Evolutionary conservation across 2,797 vertebrate genomes (phyloP).

Genomic region (Buceros bicornis): DNA sequence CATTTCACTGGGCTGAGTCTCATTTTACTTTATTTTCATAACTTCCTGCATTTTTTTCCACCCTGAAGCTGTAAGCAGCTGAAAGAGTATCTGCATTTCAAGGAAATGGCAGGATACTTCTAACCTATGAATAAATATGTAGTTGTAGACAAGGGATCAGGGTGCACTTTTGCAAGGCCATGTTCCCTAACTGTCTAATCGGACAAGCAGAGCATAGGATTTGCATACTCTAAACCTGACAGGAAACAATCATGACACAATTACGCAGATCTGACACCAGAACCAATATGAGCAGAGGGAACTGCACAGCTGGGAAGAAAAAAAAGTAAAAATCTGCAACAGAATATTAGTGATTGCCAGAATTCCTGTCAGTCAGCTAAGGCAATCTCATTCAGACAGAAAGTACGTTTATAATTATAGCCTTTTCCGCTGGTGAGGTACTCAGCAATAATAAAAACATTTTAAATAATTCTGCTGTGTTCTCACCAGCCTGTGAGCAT

Average conservation of each 20-base stretch:
- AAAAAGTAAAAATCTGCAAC: not conserved
- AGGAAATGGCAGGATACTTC: constrained; percentile 4
- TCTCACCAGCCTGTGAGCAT: not conserved
- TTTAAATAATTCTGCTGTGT: not conserved
- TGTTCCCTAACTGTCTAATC: not conserved
- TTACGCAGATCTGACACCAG: constrained; percentile 45
- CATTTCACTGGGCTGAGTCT: not conserved
- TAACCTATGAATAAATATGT: constrained; percentile 14
- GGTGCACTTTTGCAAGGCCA: not conserved
- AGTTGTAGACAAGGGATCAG: not conserved
- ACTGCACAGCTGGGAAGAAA: not conserved
- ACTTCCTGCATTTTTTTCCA: not conserved
- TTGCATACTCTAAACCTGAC: constrained; percentile 24
- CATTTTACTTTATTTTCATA: not conserved
- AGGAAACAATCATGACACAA: not conserved
- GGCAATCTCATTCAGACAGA: not conserved
- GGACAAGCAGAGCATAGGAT: constrained; percentile 31
- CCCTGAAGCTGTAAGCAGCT: not conserved
- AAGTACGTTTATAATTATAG: not conserved
- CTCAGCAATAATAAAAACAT: not conserved
- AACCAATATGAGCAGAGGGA: constrained; percentile 4
- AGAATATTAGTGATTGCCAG: constrained; percentile 1
- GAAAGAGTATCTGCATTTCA: not conserved
- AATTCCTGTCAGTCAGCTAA: constrained; percentile 12
- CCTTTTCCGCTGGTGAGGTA: not conserved